These are phyloP conservation scores for Nyctereutes procyonoides DNA, from an alignment of 2,113 vertebrate genomes.

Conservation along the genomic window DNA sequence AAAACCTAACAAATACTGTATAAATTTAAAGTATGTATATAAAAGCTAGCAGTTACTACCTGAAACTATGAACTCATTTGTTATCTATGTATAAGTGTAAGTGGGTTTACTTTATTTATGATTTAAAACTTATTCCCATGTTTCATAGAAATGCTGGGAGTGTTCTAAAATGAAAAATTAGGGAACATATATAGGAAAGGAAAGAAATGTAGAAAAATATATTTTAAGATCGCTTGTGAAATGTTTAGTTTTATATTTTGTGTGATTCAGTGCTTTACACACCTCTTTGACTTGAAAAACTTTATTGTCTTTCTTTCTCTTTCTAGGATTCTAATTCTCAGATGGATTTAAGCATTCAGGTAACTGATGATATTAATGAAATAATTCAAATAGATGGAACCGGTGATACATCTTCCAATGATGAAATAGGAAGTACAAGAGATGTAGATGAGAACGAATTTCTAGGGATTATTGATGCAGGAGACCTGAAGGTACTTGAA, in stretches of 20 bases:
- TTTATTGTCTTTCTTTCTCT: slow-evolving; percentile 62
- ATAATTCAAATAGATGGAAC: slow-evolving; percentile 95
- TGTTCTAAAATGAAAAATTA: slow-evolving; percentile 14
- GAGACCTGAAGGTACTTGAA: slow-evolving; percentile 91
- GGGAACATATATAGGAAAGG: neutral
- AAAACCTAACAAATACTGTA: neutral
- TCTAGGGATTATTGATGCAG: slow-evolving; percentile 89
- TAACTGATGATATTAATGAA: slow-evolving; percentile 83
- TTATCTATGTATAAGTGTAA: neutral
- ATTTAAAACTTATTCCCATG: neutral
- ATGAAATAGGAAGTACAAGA: slow-evolving; percentile 83
- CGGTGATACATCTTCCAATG: slow-evolving; percentile 89
- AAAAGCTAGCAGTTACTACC: slow-evolving; percentile 9
- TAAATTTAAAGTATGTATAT: slow-evolving; percentile 12
- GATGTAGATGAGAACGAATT: slow-evolving; percentile 91
- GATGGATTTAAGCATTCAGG: slow-evolving; percentile 59
- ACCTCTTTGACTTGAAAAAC: slow-evolving; percentile 12
- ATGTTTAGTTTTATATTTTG: slow-evolving; percentile 47
- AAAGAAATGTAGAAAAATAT: neutral
- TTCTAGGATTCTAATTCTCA: slow-evolving; percentile 77
- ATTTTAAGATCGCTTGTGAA: slow-evolving; percentile 9
- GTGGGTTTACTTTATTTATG: slow-evolving; percentile 28
- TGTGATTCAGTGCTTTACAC: neutral
- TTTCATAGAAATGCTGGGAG: neutral
- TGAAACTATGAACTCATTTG: slow-evolving; percentile 40